phyloP scores from a whole-genome alignment of 2,113 vertebrate genomes.

The Pituophis catenifer region DNA sequence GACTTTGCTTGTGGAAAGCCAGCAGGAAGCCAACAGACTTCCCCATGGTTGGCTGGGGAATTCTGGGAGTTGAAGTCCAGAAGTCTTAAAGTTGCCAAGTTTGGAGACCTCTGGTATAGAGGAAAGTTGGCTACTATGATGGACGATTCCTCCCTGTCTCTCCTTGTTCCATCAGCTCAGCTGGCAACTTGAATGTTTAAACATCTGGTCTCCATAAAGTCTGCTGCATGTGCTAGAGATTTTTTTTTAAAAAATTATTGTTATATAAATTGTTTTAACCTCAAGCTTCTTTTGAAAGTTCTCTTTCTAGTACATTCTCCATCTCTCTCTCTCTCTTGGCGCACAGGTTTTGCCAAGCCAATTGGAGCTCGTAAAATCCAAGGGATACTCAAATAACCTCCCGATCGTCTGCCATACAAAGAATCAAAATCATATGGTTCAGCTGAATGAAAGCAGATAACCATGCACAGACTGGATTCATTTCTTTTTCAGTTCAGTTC shows the following conservation, averaged over 20 bases:
- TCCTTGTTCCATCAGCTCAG: background rate
- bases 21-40: background rate
- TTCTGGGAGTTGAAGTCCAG: background rate
- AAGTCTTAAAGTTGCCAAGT: background rate
- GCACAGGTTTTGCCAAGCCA: background rate
- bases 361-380: background rate
- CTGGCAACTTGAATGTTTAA: constrained; percentile 10
- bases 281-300: background rate
- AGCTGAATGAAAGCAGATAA: background rate
- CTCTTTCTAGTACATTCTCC: background rate
- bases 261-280: constrained; percentile 34
- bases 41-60: background rate
- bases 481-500: background rate
- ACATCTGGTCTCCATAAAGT: constrained; percentile 56
- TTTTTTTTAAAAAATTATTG: constrained; percentile 12
- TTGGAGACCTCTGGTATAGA: background rate
- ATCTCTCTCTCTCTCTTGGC: background rate
- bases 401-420: constrained; percentile 22
- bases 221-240: background rate
- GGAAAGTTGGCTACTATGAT: background rate
- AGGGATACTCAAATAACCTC: constrained; percentile 31
- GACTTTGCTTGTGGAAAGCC: background rate
- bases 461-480: background rate
- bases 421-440: constrained; percentile 24
- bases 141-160: background rate